Percentiles rank a stretch among this genome's conserved stretches.
phyloP scores from a whole-genome alignment of 2,113 vertebrate genomes.

The Leucosticte australis region DNA sequence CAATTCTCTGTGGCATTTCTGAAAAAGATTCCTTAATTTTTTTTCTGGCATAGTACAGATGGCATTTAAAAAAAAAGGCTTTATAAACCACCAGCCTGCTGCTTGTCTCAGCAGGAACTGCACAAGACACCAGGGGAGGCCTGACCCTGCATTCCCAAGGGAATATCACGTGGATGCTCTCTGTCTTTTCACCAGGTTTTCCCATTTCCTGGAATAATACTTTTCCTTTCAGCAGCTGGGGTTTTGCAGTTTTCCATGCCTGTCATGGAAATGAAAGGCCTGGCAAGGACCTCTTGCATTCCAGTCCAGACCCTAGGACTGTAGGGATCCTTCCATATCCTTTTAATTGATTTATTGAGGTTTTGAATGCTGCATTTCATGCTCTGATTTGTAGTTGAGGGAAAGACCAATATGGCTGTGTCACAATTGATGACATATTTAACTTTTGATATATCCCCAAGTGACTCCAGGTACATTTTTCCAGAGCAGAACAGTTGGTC shows the following conservation, averaged over 20 bases:
- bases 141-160: neutral
- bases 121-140: neutral
- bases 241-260: neutral
- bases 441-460: neutral
- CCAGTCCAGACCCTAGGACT: neutral
- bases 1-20: neutral
- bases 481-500: neutral
- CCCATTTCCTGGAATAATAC: neutral
- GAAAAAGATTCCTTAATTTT: neutral
- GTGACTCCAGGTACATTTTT: neutral
- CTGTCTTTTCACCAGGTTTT: neutral
- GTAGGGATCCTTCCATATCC: neutral
- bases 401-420: neutral
- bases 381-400: neutral
- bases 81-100: neutral
- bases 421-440: neutral
- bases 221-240: neutral
- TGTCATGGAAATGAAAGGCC: neutral
- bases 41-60: neutral
- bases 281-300: neutral
- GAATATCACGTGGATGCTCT: fast-evolving
- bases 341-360: neutral
- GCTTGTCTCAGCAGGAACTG: neutral
- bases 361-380: neutral
- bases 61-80: neutral